phyloP scores from a whole-genome alignment of 2,888 invertebrate genomes.

The Eucera pruinosa region DNA sequence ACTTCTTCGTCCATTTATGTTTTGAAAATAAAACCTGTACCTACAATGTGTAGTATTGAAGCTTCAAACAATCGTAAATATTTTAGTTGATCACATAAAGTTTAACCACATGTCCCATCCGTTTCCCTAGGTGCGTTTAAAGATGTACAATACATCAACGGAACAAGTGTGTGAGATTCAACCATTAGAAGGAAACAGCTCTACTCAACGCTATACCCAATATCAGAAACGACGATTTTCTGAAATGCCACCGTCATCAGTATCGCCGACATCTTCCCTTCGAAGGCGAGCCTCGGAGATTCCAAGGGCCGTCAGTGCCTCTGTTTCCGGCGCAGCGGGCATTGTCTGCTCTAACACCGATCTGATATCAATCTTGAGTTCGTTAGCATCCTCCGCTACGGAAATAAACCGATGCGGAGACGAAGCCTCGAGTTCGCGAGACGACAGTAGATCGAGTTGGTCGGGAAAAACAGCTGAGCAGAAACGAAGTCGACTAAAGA shows the following conservation, averaged over 20 bases:
- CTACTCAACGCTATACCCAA: constrained; percentile 83
- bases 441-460: constrained; percentile 58
- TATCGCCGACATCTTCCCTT: constrained; percentile 47
- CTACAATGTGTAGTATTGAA: no score
- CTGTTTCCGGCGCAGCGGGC: constrained; percentile 84
- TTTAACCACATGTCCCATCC: no score
- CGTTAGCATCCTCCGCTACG: constrained; percentile 92
- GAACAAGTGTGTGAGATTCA: constrained; percentile 92
- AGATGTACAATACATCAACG: constrained; percentile 91
- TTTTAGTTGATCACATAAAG: no score
- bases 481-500: constrained; percentile 87
- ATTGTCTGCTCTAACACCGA: constrained; percentile 93
- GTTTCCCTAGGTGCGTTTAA: constrained; percentile 89
- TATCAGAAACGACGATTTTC: constrained; percentile 88
- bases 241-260: constrained; percentile 86
- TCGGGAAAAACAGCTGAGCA: constrained; percentile 83
- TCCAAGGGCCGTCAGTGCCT: constrained; percentile 84
- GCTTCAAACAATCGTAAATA: no score
- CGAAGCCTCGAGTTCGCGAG: constrained; percentile 48
- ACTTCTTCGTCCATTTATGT: no score
- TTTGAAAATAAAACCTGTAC: no score
- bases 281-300: constrained; percentile 90
- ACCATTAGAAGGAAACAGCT: constrained; percentile 89
- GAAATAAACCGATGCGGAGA: constrained; percentile 87
- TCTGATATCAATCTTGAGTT: constrained; percentile 91